Conservation (phyloP, 2,113 vertebrate genomes). For the Trachemys scripta region DNA sequence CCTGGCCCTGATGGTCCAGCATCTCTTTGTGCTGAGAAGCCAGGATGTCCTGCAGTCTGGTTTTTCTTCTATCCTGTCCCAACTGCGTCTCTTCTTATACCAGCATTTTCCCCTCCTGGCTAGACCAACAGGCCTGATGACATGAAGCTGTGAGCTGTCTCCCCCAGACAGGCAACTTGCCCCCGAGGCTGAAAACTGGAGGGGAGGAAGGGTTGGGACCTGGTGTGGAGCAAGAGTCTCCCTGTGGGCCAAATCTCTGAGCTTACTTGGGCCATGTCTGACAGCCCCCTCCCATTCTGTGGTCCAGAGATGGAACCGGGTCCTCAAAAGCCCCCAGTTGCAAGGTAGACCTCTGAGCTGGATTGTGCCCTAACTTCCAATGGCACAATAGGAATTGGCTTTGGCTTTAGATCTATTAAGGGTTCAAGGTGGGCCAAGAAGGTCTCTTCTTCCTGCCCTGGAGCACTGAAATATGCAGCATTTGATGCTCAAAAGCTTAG, state of each 20-base stretch:
- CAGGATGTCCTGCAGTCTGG: background rate
- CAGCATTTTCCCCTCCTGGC: background rate
- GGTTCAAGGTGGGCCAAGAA: background rate
- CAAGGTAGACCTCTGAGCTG: rapidly evolving
- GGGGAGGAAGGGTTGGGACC: background rate
- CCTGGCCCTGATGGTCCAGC: rapidly evolving
- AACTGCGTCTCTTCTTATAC: background rate
- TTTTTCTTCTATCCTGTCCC: rapidly evolving
- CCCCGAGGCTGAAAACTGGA: background rate
- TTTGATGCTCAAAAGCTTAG: rapidly evolving
- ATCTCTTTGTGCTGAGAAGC: rapidly evolving
- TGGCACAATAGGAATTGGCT: background rate
- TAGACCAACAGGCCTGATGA: rapidly evolving
- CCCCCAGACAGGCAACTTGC: rapidly evolving
- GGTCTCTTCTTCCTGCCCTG: rapidly evolving
- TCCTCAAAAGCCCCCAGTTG: background rate
- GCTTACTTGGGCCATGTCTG: background rate
- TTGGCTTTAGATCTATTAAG: background rate
- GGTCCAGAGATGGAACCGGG: background rate
- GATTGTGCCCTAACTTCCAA: rapidly evolving
- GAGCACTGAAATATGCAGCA: rapidly evolving
- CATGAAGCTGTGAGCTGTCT: background rate
- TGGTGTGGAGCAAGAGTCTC: background rate
- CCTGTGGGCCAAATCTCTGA: background rate
- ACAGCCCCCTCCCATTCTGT: background rate